Evolutionary conservation across 2,797 vertebrate species (phyloP), one percentile per base, ranked within the genome.

Genomic region (Pantherophis vulpinus): DNA sequence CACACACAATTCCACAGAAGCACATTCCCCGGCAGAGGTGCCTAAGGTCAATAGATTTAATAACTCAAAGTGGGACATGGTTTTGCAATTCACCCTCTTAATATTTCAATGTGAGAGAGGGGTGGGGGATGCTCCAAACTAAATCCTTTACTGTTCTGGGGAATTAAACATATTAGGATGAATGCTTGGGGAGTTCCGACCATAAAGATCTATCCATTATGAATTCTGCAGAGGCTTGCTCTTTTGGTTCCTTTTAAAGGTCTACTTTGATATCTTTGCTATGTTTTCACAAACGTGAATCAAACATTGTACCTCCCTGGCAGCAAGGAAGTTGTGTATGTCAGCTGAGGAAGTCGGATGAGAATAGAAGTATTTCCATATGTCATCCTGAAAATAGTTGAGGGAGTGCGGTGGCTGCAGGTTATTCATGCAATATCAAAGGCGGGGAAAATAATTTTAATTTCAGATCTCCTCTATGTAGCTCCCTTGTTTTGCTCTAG

Each of bases 1-100:
- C 11, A 56, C 4, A 87, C 54, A 87, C 37, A 91, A 55, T 83
- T 63, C 87, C 18, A 27, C 51, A 90, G 91, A 94, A 95, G 95
- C 58, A 90, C 93, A 95, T 94, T 12, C 16, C 93, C 91, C 89
- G 86, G 92, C 96, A 96, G 93, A 97, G 96, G 95, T 92, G 42
- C 86, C 96, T 94, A 94, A 97, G 95, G 95, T 96, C 95, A 95
- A 93, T 92, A 94, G 94, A 96, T 97, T 96, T 95, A 97, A 98
- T 95, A 97, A 96, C 74, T 91, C 88, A 94, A 95, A 97, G 87
- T 61, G 70, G 93, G 86, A 95, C 20, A 25, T 86, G 88, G 1
- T 91, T 11, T 93, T 93, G 59, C 55, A 95, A 95, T 91, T 94
- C 83, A 94, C 90, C 90, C 55, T 16, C 88, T 94, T 93, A 94